Evolutionary conservation across 1,140 invertebrate genomes (phyloP), one percentile per base, ranked within the genome.

Genomic region (Leptinotarsa defecta): DNA sequence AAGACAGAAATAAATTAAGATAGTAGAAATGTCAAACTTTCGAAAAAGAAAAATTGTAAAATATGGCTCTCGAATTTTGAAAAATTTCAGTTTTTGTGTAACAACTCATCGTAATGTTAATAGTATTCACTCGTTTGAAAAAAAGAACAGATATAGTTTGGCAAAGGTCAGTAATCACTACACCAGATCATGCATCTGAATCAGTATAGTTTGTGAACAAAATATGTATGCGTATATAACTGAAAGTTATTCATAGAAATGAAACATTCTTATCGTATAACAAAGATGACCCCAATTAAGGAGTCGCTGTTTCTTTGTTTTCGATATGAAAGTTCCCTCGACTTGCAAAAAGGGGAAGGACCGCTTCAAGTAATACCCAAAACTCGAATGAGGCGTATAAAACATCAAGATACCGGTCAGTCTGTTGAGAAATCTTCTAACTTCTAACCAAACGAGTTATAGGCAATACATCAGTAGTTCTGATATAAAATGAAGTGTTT

Each of bases 401-500:
- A 57, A 57, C 52, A 57, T 15, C 0, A 15, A 57, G 52, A 57
- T 57, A 5, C n/a, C 52, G 13, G 52, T 57, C 17, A 57, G 52
- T 57, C 13, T 0, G 4, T 57, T 19, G 52, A 57, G 15, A 43
- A 43, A 43, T 43, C 34, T 43, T 43, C 34, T 43, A 3, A 43
- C 34, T 43, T 43, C 8, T 43, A 43, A 43, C 34, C 34, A 43
- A 34, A 57, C 52, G 5, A 57, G 52, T 57, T 3, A 19, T n/a
- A 19, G 5, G n/a, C 8, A 57, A 57, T 15, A 57, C 52, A 15
- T 57, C 13, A n/a, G n/a, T 57, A n/a, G n/a, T 57, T 57, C n/a
- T 6, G n/a, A 69, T 48, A 43, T 5, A 73, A 73, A 34, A 73
- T 73, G 71, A 73, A 73, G 27, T 43, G 19, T 22, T 48, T 73